These are phyloP conservation scores for Mustela nigripes DNA, from an alignment of 2,113 vertebrate genomes.

Conservation along the genomic window DNA sequence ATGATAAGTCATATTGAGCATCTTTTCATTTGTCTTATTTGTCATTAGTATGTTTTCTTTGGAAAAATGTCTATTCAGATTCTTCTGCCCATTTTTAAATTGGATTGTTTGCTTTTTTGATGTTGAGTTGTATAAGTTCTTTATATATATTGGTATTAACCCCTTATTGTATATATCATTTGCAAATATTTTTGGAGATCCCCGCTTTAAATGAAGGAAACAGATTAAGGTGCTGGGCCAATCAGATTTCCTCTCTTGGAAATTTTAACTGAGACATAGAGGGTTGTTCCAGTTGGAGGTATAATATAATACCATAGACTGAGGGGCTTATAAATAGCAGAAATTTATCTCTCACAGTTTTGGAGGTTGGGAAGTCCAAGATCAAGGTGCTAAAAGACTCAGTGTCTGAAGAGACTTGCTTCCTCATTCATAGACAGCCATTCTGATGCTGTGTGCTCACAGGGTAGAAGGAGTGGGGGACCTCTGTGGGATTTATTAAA, in stretches of 20 bases:
- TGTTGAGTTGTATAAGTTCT: not conserved
- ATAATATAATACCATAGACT: not conserved
- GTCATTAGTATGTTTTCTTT: not conserved
- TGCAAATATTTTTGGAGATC: not conserved
- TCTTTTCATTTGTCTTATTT: not conserved
- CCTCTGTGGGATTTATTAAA: not conserved
- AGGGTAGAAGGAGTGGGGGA: not conserved
- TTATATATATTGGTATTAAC: not conserved
- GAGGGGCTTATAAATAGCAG: not conserved
- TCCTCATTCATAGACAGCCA: not conserved
- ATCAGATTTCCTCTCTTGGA: not conserved
- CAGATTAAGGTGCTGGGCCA: not conserved
- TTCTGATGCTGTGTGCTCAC: not conserved
- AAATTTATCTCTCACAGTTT: not conserved
- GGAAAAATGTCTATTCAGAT: not conserved
- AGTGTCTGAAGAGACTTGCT: not conserved
- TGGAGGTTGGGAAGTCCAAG: not conserved
- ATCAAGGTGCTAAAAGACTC: not conserved
- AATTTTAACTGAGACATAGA: not conserved
- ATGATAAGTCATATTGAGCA: not conserved
- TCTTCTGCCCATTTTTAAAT: not conserved
- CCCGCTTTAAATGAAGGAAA: not conserved
- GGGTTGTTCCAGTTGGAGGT: not conserved
- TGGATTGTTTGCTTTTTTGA: not conserved
- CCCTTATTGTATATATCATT: not conserved